phyloP scores from a whole-genome alignment of 1,140 invertebrate genomes.

The Halyomorpha halys region DNA sequence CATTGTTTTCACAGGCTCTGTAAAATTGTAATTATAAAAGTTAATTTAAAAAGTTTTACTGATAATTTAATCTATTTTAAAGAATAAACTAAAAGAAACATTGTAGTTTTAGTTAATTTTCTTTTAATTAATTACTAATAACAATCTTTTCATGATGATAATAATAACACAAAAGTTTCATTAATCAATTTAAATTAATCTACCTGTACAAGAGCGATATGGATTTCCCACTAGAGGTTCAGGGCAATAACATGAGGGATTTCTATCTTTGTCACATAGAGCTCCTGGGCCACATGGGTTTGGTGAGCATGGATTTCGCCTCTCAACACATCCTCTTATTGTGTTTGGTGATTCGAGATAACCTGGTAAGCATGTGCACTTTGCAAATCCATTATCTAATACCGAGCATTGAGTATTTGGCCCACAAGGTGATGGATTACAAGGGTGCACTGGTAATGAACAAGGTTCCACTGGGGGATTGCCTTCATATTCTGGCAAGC shows the following conservation, averaged over 20 bases:
- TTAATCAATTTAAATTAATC: not conserved
- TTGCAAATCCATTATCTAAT: conserved; percentile 68
- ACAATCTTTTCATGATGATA: not conserved
- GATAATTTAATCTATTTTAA: too few species aligned
- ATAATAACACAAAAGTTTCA: not conserved
- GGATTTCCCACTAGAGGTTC: conserved; percentile 64
- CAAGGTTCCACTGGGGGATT: conserved; percentile 61
- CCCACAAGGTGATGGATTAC: conserved; percentile 74
- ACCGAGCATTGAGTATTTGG: conserved; percentile 76
- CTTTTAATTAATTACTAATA: too few species aligned
- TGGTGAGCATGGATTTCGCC: conserved; percentile 65
- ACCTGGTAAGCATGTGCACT: conserved; percentile 73
- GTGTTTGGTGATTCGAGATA: conserved; percentile 79
- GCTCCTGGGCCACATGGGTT: conserved; percentile 70
- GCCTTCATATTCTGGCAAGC: conserved; percentile 78
- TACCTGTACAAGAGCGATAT: conserved; percentile 55
- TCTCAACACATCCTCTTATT: conserved; percentile 67
- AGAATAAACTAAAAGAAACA: too few species aligned
- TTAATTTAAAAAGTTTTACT: not conserved
- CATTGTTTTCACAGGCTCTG: conserved; percentile 41
- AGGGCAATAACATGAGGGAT: conserved; percentile 71
- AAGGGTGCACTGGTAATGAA: conserved; percentile 58
- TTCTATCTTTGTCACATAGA: conserved; percentile 61
- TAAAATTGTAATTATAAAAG: conserved; percentile 23
- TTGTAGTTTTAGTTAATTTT: too few species aligned